These are phyloP conservation scores for Platyscapa corneri DNA, from an alignment of 1,140 invertebrate genomes.

Conservation along the genomic window DNA sequence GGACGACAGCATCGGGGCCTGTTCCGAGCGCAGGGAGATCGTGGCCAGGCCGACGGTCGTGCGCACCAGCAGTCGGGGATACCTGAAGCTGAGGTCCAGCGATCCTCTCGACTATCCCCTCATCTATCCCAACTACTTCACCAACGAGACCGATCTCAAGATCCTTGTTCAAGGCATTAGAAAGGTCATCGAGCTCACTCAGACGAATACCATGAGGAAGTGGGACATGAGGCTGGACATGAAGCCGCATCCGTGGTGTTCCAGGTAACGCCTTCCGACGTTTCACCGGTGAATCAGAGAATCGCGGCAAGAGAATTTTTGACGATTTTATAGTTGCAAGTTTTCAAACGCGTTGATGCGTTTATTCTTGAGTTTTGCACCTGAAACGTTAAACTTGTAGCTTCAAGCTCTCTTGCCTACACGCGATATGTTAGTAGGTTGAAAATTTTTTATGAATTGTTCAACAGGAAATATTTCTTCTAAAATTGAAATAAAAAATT, in stretches of 20 bases:
- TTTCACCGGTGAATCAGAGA: too few species aligned
- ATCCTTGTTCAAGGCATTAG: constrained; percentile 74
- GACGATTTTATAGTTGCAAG: too few species aligned
- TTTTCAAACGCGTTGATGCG: too few species aligned
- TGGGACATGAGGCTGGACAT: constrained; percentile 72
- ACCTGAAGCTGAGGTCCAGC: constrained; percentile 70
- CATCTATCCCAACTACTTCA: constrained; percentile 81
- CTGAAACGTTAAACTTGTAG: too few species aligned
- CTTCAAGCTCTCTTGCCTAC: too few species aligned
- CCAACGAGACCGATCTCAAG: constrained; percentile 72
- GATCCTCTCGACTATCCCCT: constrained; percentile 79
- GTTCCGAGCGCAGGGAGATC: constrained; percentile 64
- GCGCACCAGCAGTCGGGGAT: constrained; percentile 61
- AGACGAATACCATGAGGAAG: constrained; percentile 70
- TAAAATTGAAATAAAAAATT: too few species aligned
- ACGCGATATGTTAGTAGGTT: too few species aligned
- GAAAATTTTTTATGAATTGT: too few species aligned
- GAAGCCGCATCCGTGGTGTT: constrained; percentile 62
- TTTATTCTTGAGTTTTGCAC: too few species aligned
- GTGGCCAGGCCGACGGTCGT: constrained; percentile 66
- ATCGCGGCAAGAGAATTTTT: too few species aligned
- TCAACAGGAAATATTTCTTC: too few species aligned
- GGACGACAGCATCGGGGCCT: constrained; percentile 58
- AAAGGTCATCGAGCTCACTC: constrained; percentile 65
- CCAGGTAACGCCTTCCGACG: constrained; percentile 53